Evolutionary conservation across 2,797 vertebrate genomes (phyloP).

Genomic region (Brachymystax lenok): DNA sequence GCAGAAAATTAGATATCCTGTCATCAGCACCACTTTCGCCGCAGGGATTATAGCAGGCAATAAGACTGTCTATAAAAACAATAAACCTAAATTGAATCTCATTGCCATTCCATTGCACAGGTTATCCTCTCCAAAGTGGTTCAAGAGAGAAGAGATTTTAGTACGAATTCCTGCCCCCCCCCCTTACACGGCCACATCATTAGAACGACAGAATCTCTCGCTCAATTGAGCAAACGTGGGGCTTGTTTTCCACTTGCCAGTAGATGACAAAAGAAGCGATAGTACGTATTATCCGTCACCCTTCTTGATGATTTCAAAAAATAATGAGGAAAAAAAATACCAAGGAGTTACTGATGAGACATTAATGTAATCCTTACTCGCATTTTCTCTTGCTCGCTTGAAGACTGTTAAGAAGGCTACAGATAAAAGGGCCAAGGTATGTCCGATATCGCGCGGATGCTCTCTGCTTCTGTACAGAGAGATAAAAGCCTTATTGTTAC

Average conservation of each 20-base stretch:
- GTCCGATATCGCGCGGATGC: background rate
- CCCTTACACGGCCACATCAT: constrained; percentile 4
- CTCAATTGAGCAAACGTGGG: background rate
- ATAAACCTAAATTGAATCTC: background rate
- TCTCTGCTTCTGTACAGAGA: background rate
- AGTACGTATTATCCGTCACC: background rate
- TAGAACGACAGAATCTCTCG: background rate
- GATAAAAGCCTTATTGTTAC: background rate
- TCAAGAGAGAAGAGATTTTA: background rate
- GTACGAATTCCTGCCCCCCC: background rate
- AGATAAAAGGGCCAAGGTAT: background rate
- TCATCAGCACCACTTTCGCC: background rate
- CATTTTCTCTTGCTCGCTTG: background rate
- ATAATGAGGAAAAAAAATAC: background rate
- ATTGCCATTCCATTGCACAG: background rate
- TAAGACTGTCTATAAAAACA: background rate
- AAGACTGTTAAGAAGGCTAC: background rate
- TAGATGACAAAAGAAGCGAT: background rate
- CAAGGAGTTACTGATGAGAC: background rate
- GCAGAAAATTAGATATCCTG: background rate
- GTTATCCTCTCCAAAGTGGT: background rate
- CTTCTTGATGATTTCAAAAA: background rate
- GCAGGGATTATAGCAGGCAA: background rate
- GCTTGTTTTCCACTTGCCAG: background rate
- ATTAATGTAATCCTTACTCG: background rate